phyloP scores from a whole-genome alignment of 1,140 invertebrate species.

The Muscidifurax raptorellus region DNA sequence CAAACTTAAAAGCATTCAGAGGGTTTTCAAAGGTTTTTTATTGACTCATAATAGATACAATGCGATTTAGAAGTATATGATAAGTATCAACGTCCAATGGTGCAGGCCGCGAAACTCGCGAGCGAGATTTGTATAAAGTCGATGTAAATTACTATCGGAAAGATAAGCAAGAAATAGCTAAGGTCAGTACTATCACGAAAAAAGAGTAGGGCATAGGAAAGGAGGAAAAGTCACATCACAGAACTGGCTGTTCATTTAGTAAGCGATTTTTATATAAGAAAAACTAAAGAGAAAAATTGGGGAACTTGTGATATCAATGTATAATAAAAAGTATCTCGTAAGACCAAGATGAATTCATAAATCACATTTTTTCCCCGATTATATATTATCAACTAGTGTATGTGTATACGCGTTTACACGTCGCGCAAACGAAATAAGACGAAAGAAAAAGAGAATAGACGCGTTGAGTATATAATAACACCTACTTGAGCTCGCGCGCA shows the following conservation, averaged over 20 bases:
- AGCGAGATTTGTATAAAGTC: conserved; percentile 40
- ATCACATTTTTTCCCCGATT: neutral
- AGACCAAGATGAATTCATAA: conserved; percentile 6
- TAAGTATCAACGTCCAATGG: conserved; percentile 31
- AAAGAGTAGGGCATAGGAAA: neutral
- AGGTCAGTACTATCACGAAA: neutral
- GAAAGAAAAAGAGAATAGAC: conserved; percentile 6
- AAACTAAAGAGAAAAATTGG: conserved; percentile 5
- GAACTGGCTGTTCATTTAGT: conserved; percentile 24
- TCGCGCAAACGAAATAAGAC: neutral
- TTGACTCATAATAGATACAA: neutral
- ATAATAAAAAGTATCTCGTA: conserved; percentile 40
- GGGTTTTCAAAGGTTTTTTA: conserved; percentile 18
- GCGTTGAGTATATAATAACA: conserved; percentile 8
- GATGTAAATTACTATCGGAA: conserved; percentile 41
- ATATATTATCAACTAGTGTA: neutral
- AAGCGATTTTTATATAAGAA: conserved; percentile 33
- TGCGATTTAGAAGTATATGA: conserved; percentile 12
- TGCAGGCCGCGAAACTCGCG: neutral
- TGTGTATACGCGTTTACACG: neutral
- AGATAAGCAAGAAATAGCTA: neutral
- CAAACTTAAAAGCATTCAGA: no score
- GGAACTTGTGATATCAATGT: conserved; percentile 45
- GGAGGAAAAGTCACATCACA: conserved; percentile 1
- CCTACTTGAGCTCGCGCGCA: conserved; percentile 26